These are phyloP conservation scores for Pipistrellus pygmaeus DNA, from an alignment of 2,797 vertebrate genomes.

Conservation along the genomic window DNA sequence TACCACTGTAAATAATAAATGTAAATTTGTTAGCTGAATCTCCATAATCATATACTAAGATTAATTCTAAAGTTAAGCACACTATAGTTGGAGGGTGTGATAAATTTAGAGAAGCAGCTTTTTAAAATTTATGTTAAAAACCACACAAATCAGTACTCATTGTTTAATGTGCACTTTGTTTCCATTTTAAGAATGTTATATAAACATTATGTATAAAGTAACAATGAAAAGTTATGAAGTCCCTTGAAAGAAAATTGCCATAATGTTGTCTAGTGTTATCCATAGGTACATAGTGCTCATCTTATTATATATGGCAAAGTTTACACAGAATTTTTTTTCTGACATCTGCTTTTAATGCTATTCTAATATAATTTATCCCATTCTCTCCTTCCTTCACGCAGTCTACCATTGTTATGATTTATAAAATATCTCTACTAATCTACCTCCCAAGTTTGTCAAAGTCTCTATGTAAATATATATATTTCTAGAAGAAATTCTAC, in stretches of 20 bases:
- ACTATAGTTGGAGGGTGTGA: constrained; percentile 15
- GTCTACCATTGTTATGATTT: constrained; percentile 21
- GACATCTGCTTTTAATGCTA: constrained; percentile 25
- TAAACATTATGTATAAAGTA: constrained; percentile 46
- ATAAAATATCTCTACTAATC: constrained; percentile 20
- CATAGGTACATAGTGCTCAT: background rate
- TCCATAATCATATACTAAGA: constrained; percentile 44
- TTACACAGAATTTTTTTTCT: constrained; percentile 16
- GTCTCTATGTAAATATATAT: constrained; percentile 19
- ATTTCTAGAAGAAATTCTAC: constrained; percentile 29
- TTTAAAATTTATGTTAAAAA: constrained; percentile 48
- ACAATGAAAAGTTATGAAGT: constrained; percentile 11
- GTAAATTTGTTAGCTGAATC: background rate
- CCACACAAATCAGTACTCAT: constrained; percentile 24
- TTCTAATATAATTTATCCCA: constrained; percentile 20
- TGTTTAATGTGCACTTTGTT: constrained; percentile 11
- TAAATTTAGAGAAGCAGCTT: constrained; percentile 44
- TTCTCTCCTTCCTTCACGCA: constrained; percentile 5
- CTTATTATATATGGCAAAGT: background rate
- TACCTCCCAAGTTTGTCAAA: background rate
- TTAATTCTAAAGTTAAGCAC: constrained; percentile 59
- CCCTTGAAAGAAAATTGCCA: background rate
- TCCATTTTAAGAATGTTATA: constrained; percentile 42
- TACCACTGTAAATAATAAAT: constrained; percentile 35
- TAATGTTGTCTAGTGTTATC: constrained; percentile 42